Conservation (phyloP, 2,113 vertebrate species). For the Crotalus tigris region DNA sequence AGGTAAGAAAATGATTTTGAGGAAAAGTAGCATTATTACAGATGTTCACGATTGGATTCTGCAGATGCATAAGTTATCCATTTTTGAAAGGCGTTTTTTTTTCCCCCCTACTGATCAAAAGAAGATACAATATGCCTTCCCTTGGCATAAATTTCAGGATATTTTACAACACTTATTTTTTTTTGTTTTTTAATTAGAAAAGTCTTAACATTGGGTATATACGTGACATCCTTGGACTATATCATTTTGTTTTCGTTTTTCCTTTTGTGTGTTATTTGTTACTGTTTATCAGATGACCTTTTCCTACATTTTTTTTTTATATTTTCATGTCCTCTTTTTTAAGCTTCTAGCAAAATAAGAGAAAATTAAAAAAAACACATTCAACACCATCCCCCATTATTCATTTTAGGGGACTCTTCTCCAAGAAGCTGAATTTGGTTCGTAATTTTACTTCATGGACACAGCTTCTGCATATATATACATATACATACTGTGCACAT, state of each 20-base stretch:
- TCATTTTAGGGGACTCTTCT: background rate
- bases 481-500: too few relatives aligned
- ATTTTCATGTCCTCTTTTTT: background rate
- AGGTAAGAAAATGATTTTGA: background rate
- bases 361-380: background rate
- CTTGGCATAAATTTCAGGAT: background rate
- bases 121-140: background rate
- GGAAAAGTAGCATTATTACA: background rate
- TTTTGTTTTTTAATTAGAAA: background rate
- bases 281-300: background rate
- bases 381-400: background rate
- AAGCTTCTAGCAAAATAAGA: too few relatives aligned
- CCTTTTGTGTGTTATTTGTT: background rate
- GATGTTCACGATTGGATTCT: background rate
- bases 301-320: background rate
- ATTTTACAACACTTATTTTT: background rate
- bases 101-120: background rate
- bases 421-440: background rate
- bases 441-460: background rate
- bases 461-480: background rate
- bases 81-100: background rate
- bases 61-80: background rate
- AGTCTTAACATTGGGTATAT: background rate
- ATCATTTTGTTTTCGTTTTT: background rate
- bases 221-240: too few relatives aligned